A percentile compares a stretch with the other conserved stretches of the same genome.
phyloP scores from a whole-genome alignment of 1,140 invertebrate genomes.

The Lanistes nyassanus region DNA sequence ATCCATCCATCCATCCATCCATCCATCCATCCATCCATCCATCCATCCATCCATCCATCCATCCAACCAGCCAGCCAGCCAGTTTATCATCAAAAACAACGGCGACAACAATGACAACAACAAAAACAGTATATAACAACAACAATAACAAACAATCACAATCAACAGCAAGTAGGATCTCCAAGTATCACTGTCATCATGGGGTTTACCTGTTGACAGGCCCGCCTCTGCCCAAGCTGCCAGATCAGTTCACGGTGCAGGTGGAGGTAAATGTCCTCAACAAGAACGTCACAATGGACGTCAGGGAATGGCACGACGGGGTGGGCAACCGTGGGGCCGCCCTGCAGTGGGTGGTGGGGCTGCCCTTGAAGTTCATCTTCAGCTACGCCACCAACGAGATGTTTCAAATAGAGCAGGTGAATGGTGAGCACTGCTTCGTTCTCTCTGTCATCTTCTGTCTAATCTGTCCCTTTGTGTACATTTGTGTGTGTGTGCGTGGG shows the following conservation, averaged over 20 bases:
- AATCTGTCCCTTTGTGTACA: not conserved
- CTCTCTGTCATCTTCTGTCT: not conserved
- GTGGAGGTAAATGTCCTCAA: constrained; percentile 41
- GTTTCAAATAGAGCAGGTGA: constrained; percentile 8
- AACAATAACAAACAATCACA: not conserved
- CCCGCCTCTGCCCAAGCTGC: constrained; percentile 27
- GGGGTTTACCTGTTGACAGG: not conserved
- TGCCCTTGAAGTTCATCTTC: constrained; percentile 30
- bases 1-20: constrained; percentile 20
- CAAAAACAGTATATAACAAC: not conserved
- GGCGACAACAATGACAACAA: not conserved
- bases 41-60: constrained; percentile 12
- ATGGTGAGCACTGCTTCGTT: constrained; percentile 15
- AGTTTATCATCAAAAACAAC: not conserved
- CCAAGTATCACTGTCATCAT: not conserved
- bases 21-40: constrained; percentile 21
- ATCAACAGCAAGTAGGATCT: too few relatives aligned
- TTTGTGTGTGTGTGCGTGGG: not conserved
- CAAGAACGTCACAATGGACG: constrained; percentile 37
- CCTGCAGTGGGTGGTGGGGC: constrained; percentile 18
- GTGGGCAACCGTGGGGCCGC: constrained; percentile 30
- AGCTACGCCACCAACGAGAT: constrained; percentile 34
- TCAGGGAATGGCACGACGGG: constrained; percentile 38
- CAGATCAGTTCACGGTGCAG: constrained; percentile 29
- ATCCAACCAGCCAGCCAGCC: too few relatives aligned